phyloP scores from a whole-genome alignment of 2,113 vertebrate species.

The Tupaia chinensis region DNA sequence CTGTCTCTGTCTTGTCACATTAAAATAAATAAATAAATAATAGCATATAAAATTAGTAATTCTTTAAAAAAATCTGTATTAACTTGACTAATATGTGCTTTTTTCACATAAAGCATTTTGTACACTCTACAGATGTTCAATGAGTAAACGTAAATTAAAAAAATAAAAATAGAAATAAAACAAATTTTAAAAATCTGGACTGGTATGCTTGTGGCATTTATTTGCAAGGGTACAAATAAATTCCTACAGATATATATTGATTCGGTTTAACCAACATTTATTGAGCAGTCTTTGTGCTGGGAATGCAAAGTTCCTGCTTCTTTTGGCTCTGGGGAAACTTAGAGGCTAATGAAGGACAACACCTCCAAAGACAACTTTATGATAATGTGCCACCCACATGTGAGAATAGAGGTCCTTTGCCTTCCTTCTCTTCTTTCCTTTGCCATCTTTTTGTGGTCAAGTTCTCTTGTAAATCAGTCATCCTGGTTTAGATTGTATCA shows the following conservation, averaged over 20 bases:
- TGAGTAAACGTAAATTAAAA: too few species aligned
- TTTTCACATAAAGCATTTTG: too few species aligned
- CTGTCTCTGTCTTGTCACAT: too few species aligned
- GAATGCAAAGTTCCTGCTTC: constrained; percentile 29
- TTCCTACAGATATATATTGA: background rate
- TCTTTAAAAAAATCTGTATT: too few species aligned
- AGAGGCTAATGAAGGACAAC: background rate
- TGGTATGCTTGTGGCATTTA: background rate
- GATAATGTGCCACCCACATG: background rate
- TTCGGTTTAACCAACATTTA: background rate
- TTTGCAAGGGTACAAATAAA: constrained; percentile 3
- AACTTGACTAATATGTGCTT: too few species aligned
- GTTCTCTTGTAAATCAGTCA: background rate
- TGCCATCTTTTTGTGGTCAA: background rate
- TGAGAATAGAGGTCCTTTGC: background rate
- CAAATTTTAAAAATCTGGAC: too few species aligned
- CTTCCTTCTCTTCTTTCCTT: background rate
- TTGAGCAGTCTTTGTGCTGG: background rate
- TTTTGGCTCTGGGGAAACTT: background rate
- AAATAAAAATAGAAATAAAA: too few species aligned
- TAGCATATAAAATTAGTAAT: too few species aligned
- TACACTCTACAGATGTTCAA: too few species aligned
- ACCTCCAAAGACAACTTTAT: background rate
- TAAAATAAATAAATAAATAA: too few species aligned
- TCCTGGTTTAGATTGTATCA: background rate